A percentile compares a stretch with the other conserved stretches of the same genome.
phyloP scores from a whole-genome alignment of 2,113 vertebrate genomes.

The Elachura formosa region DNA sequence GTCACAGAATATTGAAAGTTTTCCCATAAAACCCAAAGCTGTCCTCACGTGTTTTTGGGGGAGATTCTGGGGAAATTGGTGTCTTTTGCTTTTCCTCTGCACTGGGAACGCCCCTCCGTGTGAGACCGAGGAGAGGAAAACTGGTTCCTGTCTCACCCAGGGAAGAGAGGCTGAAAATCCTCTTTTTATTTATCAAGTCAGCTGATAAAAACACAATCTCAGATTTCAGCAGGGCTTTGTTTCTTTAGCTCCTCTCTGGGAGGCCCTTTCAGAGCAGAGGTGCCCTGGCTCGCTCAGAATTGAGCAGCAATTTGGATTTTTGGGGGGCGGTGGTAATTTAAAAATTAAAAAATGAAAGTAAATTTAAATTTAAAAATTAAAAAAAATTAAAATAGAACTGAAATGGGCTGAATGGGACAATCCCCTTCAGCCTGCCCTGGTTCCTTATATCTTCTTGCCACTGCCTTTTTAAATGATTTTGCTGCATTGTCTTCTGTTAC shows the following conservation, averaged over 20 bases:
- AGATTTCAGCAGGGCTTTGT: neutral
- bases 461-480: no score
- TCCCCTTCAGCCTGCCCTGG: no score
- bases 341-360: no score
- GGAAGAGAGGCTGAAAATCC: neutral
- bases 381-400: no score
- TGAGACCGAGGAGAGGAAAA: neutral
- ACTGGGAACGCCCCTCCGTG: neutral
- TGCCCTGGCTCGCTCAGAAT: neutral
- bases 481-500: neutral
- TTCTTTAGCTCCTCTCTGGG: neutral
- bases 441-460: no score
- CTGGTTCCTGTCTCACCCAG: neutral
- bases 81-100: neutral
- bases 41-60: no score
- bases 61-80: neutral
- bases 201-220: conserved; percentile 8
- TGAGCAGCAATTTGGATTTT: no score
- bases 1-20: no score
- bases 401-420: no score
- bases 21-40: no score
- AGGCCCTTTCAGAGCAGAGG: neutral
- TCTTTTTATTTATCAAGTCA: neutral
- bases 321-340: no score
- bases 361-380: no score